Evolutionary conservation across 1,140 invertebrate genomes (phyloP), one percentile per base, ranked within the genome.

Genomic region (Carcinoscorpius rotundicauda): DNA sequence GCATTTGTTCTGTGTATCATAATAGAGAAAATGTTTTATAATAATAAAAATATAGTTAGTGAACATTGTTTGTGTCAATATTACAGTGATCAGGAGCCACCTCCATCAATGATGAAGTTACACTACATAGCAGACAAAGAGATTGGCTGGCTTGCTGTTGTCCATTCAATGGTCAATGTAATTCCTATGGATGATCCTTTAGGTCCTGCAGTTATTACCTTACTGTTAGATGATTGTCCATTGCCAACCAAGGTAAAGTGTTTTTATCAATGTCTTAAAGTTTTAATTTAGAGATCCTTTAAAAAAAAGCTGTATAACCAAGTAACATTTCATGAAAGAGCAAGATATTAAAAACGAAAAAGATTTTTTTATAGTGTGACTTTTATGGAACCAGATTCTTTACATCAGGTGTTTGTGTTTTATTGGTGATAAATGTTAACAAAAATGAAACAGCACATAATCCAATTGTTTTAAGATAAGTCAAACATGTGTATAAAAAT

Each of bases 151-250:
- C 84, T 95, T 62, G 85, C 88, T 77, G 86, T 97, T 60, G 87
- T 96, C 3, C 84, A 85, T 67, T 92, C 91, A 4, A 86, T 96
- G 80, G 86, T 95, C 51, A 85, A 89, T 71, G 85, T 88, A 29
- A 91, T 96, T 67, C 91, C 92, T 3, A 82, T 92, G 72, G 82
- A 87, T 64, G 86, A 94, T 79, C 88, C 91, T 8, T 80, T 96
- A 52, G 92, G 92, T 49, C 89, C 93, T 53, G 91, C 90, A 53
- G 89, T 93, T 59, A 94, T 96, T 69, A 90, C 88, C 4, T 80
- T 96, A 61, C 77, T 97, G 10, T 78, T 97, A 52, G 92, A 97
- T 77, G 92, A 96, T 75, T 93, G 89, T 74, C 91, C 92, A 52
- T 77, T 97, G 68, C 93, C 93, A 58, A 88, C 89, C 51, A 91